Base-by-base conservation (phyloP, 2,113 vertebrate genomes). In the Sturnira hondurensis region DNA sequence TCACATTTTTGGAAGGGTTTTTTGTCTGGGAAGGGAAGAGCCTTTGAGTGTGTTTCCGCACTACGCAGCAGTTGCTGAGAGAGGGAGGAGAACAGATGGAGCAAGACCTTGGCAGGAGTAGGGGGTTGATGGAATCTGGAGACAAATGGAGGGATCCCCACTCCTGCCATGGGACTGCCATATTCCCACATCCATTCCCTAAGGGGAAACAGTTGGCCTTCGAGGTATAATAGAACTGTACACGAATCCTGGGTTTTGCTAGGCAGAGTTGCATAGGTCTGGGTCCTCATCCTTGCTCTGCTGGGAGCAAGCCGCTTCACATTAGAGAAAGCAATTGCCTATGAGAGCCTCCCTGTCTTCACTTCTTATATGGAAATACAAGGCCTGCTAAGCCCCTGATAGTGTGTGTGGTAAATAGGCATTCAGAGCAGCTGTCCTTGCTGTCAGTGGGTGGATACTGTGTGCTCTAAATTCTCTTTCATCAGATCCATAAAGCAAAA, bases 91-190 rank as follows among this genome's bases (percentile, higher is more conserved):
- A 41, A 36, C 77, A 94, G 67, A 88, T 95, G 92, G 95, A 93
- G 50, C 36, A 81, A 95, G 91, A 71, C 80, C 70, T 91, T 96
- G 80, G 87, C 86, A 94, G 83, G 82, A 78, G 86, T 38, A 31
- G n/a, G 47, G 50, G 36, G 50, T 45, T 2, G 22, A 19, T 61
- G 54, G 54, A 43, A 54, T 88, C 43, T 68, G 52, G 65, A 94
- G 36, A 52, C 50, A 81, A 43, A 70, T 56, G 73, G 63, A 71
- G 52, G 41, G 78, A 88, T 93, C 73, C 36, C 92, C 33, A 24
- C 56, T 70, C 56, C 26, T 84, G 41, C 36, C 68, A 2, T 52
- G 47, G 80, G 47, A 50, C 61, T 83, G 68, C 22, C 68, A 7
- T 14, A 31, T 61, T 83, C 63, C 45, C n/a, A 43, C 33, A n/a